Base-by-base conservation (phyloP, 2,888 invertebrate genomes). In the Helleia helle region DNA sequence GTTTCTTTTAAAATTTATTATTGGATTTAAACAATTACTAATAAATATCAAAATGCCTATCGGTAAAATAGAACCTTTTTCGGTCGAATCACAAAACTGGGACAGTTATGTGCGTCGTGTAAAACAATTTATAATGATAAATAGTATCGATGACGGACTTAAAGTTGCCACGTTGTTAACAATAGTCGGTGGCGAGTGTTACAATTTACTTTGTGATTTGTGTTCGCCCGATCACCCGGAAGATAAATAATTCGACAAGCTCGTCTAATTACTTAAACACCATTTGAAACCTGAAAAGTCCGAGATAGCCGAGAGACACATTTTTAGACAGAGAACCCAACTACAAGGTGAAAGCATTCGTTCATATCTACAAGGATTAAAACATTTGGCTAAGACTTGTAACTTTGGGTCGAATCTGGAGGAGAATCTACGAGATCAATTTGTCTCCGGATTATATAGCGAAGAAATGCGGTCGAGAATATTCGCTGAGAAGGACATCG, bases 381-480 rank as follows among this genome's bases (percentile, higher is more conserved):
- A 56, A 42, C 47, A 48, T 31, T 27, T 49, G 6, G 51, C 47
- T 1, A 42, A 27, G 28, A 54, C 49, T 4, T 55, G 49, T 41
- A 53, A 55, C 30, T 55, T 54, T 26, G 48, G 50, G 4, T 17
- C 13, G 1, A 34, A 28, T 1, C 29, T 55, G 5, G 31, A 43
- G n/a, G 40, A 34, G 8, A 40, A 40, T 30, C 30, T 40, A 12
- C 29, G 27, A 18, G 44, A 41, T 13, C 42, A 42, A 31, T 38
- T 38, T 13, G 41, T 37, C 29, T 41, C 38, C 17, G 28, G 29
- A 11, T n/a, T n/a, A n/a, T n/a, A 29, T 27, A 7, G 54, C 56
- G 5, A 51, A n/a, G n/a, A 40, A 0, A 56, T 58, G 56, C 30
- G 56, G 9, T 50, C 51, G 2, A 38, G 56, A 14, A 38, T 62